phyloP scores from a whole-genome alignment of 2,888 invertebrate species.

The Volucella bombylans region DNA sequence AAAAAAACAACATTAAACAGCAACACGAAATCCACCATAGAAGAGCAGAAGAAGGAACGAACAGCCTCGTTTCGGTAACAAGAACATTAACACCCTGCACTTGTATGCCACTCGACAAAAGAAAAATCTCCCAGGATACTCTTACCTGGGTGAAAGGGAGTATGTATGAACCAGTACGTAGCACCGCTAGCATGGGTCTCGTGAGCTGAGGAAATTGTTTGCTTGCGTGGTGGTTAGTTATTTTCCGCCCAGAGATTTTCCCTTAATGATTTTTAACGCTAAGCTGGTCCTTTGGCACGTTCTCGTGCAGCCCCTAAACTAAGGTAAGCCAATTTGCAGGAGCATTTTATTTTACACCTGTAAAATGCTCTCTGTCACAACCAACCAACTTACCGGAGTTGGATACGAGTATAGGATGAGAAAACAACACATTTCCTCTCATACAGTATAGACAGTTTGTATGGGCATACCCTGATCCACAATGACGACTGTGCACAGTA shows the following conservation, averaged over 20 bases:
- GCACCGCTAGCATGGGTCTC: not conserved
- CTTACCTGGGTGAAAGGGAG: not conserved
- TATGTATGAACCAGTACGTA: no score
- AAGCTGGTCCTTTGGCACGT: slow-evolving; percentile 73
- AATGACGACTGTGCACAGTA: not conserved
- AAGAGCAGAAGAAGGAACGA: not conserved
- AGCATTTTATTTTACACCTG: slow-evolving; percentile 72
- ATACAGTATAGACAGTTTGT: not conserved
- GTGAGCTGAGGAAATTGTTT: slow-evolving; percentile 55
- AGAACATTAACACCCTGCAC: slow-evolving; percentile 64
- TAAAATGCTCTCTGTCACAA: slow-evolving; percentile 53
- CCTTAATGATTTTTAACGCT: slow-evolving; percentile 69
- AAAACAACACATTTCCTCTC: slow-evolving; percentile 32
- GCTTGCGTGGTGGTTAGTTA: slow-evolving; percentile 55
- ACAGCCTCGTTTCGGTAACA: slow-evolving; percentile 48
- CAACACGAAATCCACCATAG: slow-evolving; percentile 48
- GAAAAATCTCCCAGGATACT: slow-evolving; percentile 10
- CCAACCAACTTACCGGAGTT: not conserved
- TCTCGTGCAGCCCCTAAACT: slow-evolving; percentile 53
- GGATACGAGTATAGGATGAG: slow-evolving; percentile 15
- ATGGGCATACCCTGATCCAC: slow-evolving; percentile 10
- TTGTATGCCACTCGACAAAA: slow-evolving; percentile 48
- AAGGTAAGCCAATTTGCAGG: slow-evolving; percentile 69
- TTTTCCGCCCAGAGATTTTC: slow-evolving; percentile 66
- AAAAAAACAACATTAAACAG: slow-evolving; percentile 64